A percentile compares a stretch with the other conserved stretches of the same genome.
These are phyloP conservation scores for Loris lydekkerianus DNA, from an alignment of 2,797 vertebrate genomes.

Conservation along the genomic window DNA sequence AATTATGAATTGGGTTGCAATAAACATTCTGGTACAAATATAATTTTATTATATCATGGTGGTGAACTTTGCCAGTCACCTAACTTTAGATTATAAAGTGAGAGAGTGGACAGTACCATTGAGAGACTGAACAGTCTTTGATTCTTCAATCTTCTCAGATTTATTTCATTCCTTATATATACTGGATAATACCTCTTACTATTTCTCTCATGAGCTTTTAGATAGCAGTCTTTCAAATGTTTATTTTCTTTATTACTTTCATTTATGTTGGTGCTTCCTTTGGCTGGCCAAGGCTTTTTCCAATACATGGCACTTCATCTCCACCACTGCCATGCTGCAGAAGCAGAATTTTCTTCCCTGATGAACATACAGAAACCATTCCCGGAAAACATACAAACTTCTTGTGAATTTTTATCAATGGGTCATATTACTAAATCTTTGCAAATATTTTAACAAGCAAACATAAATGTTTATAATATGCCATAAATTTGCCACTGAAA, in stretches of 20 bases:
- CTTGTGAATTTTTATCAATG: background rate
- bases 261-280: background rate
- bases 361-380: background rate
- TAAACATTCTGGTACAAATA: too few species aligned
- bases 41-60: background rate
- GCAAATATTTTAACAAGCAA: background rate
- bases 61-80: background rate
- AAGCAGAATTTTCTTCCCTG: background rate
- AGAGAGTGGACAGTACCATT: background rate
- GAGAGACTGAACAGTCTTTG: too few species aligned
- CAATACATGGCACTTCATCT: background rate
- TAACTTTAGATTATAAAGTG: background rate
- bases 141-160: background rate
- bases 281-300: background rate
- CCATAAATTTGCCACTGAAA: background rate
- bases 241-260: background rate
- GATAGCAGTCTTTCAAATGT: background rate
- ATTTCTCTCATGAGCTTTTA: background rate
- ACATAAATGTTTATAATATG: background rate
- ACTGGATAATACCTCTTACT: too few species aligned
- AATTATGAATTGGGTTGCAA: too few species aligned
- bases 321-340: background rate
- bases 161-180: background rate
- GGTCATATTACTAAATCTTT: background rate
- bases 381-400: background rate